A percentile compares a stretch with the other conserved stretches of the same genome.
These are phyloP conservation scores for Nannospalax galili DNA, from an alignment of 2,113 vertebrate species.

Conservation along the genomic window DNA sequence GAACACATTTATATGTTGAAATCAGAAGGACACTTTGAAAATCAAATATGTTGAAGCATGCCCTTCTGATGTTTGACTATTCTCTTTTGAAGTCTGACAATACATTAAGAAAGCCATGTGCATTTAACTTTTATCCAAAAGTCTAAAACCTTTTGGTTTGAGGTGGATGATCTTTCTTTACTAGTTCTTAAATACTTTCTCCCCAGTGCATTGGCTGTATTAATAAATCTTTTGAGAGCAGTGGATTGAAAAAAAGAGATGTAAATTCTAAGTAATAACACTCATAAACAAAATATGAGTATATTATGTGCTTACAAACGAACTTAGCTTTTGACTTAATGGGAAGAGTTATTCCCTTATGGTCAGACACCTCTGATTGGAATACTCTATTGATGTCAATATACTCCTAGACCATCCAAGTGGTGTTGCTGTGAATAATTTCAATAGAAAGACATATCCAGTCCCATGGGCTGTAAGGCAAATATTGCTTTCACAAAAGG, in stretches of 20 bases:
- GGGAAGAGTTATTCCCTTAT: conserved; percentile 55
- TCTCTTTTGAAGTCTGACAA: background rate
- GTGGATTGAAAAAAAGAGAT: background rate
- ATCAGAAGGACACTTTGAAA: background rate
- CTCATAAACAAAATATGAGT: background rate
- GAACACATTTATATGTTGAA: conserved; percentile 23
- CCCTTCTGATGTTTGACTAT: conserved; percentile 19
- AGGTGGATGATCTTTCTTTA: background rate
- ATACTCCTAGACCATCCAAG: conserved; percentile 27
- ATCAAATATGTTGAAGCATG: background rate
- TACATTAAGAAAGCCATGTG: background rate
- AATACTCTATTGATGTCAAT: conserved; percentile 50
- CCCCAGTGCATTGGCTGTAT: background rate
- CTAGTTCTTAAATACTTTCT: background rate
- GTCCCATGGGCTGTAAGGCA: conserved; percentile 38
- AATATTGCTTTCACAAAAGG: conserved; percentile 69
- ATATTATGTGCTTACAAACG: conserved; percentile 43
- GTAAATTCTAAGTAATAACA: conserved; percentile 59
- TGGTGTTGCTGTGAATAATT: conserved; percentile 8
- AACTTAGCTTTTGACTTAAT: conserved; percentile 58
- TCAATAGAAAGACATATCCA: conserved; percentile 45
- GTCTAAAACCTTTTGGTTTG: conserved; percentile 32
- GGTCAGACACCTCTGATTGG: conserved; percentile 37
- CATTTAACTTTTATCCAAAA: conserved; percentile 31
- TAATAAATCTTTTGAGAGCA: conserved; percentile 37